These are phyloP conservation scores for Heliconius aoede DNA, from an alignment of 2,888 invertebrate species.

Conservation along the genomic window DNA sequence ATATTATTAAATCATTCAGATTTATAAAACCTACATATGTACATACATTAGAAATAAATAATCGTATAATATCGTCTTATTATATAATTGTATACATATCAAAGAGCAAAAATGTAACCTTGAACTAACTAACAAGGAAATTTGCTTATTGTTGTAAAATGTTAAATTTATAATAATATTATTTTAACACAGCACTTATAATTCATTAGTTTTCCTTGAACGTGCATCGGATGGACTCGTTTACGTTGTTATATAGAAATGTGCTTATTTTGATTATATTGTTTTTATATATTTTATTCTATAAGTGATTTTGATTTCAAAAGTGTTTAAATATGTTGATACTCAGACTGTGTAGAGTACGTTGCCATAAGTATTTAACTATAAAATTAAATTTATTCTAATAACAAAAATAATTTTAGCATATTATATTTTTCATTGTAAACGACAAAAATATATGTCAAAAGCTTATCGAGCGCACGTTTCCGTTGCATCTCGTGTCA, in stretches of 20 bases:
- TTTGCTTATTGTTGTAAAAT: constrained; percentile 19
- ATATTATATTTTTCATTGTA: constrained; percentile 3
- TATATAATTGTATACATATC: background rate
- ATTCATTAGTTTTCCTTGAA: constrained; percentile 62
- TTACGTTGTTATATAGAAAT: constrained; percentile 15
- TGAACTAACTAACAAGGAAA: constrained; percentile 33
- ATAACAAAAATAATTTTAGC: background rate
- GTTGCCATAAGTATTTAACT: constrained; percentile 9
- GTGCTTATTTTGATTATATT: background rate
- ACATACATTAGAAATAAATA: background rate
- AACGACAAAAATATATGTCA: constrained; percentile 18
- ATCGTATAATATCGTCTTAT: background rate
- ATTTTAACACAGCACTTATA: constrained; percentile 29
- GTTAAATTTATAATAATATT: constrained; percentile 26
- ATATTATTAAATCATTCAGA: background rate
- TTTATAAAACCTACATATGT: too few species aligned
- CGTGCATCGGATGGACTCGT: constrained; percentile 47
- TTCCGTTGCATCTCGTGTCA: constrained; percentile 13
- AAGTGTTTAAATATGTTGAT: constrained; percentile 8
- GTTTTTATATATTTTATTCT: background rate
- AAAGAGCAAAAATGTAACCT: background rate
- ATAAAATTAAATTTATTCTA: background rate
- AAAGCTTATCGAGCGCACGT: constrained; percentile 13
- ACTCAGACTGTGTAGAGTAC: constrained; percentile 20
- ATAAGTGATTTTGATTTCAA: background rate